These are phyloP conservation scores for Fregetta grallaria DNA, from an alignment of 2,113 vertebrate genomes.

Conservation along the genomic window DNA sequence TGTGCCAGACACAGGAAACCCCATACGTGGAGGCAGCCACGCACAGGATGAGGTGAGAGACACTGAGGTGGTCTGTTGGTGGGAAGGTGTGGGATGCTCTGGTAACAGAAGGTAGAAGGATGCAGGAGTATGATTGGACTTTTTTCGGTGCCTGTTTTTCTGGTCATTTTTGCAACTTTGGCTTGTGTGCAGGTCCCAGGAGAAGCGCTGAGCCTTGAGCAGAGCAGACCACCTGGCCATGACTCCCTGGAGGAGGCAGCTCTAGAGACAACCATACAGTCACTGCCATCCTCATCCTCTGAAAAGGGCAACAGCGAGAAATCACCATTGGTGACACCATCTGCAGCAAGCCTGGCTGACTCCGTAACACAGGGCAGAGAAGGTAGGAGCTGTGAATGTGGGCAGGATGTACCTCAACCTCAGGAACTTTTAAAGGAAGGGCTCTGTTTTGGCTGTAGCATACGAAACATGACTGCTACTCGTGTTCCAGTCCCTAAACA, in stretches of 20 bases:
- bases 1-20: not conserved
- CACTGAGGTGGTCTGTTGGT: not conserved
- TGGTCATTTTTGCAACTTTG: not conserved
- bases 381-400: slow-evolving; percentile 56
- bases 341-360: slow-evolving; percentile 81
- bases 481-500: not conserved
- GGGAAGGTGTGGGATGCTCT: not conserved
- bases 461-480: not conserved
- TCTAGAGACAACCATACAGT: slow-evolving; percentile 12
- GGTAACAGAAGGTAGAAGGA: not conserved
- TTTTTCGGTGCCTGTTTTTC: not conserved
- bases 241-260: slow-evolving; percentile 45
- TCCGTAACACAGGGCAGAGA: slow-evolving; percentile 75
- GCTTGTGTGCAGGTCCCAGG: slow-evolving; percentile 9
- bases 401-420: not conserved
- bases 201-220: slow-evolving; percentile 8
- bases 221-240: not conserved
- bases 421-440: not conserved
- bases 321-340: slow-evolving; percentile 74
- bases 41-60: slow-evolving; percentile 47
- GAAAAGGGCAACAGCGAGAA: slow-evolving; percentile 61
- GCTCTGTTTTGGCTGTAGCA: not conserved
- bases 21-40: not conserved
- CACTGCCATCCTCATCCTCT: slow-evolving; percentile 44
- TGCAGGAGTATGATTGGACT: not conserved